Base-by-base conservation (phyloP, 2,888 invertebrate genomes). In the Pheosia gnoma region DNA sequence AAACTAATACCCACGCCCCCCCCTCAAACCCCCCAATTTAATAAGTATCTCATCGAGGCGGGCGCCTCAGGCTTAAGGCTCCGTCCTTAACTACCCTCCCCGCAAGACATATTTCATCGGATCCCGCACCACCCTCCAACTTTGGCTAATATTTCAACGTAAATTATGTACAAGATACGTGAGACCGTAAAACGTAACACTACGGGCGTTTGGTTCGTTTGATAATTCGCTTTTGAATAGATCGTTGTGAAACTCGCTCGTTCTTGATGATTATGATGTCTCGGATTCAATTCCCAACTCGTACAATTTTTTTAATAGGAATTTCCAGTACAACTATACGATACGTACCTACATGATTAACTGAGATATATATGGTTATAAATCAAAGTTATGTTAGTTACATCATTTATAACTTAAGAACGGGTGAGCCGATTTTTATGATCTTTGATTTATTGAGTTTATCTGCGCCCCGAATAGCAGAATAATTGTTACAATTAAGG, bases 71-170 rank as follows among this genome's bases (percentile, higher is more conserved):
- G 90, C 89, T 91, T 90, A 91, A 91, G 90, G 90, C 88, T 71
- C 72, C 80, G 73, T 85, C 89, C 91, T 89, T 90, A 87, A 86
- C 73, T 80, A 75, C 78, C 74, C 69, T 68, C 70, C 78, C 88
- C 87, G 87, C 77, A 93, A 93, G 93, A 93, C 92, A 93, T 93
- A 93, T 93, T 93, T 93, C 93, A 93, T 93, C 89, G 88, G 82
- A 82, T 87, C 88, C 84, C 90, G 86, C 88, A 89, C 86, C 82
- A 87, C 84, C 85, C 72, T 81, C 82, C 78, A 90, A 92, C 91
- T 91, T 91, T 85, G 75, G 74, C 85, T 82, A 84, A 91, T 91
- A 91, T 89, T 89, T 91, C 86, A 91, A 77, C 77, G 85, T 87
- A 88, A 88, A 89, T 88, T 87, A 90, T 87, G 87, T 82, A 86